Evolutionary conservation across 2,888 invertebrate species (phyloP), one percentile per base, ranked within the genome.

Genomic region (Chrysotoxum bicinctum): DNA sequence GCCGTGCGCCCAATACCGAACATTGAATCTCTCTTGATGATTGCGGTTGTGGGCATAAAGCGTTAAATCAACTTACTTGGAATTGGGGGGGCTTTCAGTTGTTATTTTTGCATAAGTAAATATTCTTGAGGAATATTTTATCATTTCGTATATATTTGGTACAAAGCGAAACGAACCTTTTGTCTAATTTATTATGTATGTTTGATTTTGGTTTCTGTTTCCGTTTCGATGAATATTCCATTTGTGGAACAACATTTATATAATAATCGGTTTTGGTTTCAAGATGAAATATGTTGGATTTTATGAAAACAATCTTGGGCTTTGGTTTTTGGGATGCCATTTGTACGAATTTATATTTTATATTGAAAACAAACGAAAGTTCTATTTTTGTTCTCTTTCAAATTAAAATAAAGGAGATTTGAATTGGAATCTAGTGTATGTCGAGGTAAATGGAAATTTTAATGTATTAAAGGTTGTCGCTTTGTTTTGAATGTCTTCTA

Each of bases 71-170:
- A 66, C 48, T 66, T 35, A 66, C 50, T 66, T 48, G 32, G 35
- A 66, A 50, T 64, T 50, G 19, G n/a, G 35, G 23, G 48, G 30
- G 10, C 35, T 48, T 35, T 35, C 35, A 50, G 35, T 50, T 35
- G n/a, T 64, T n/a, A n/a, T n/a, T n/a, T 64, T 64, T 64, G 45
- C 43, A 64, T 64, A 66, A 66, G 50, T 48, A 66, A 66, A 66
- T 66, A 66, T 50, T 50, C 50, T n/a, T 50, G 9, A 32, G 45
- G 32, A 64, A 64, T 64, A 64, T 64, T 40, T 64, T 66, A 48
- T 4, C 16, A 45, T 45, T 16, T 43, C 19, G n/a, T 60, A 21
- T 30, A 2, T 14, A 14, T 12, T n/a, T n/a, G 43, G n/a, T 6
- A 16, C 26, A 26, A 1, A 6, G 4, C 14, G 4, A 54, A 54